Percentiles rank a stretch among this genome's conserved stretches.
Conservation (phyloP, 2,888 invertebrate genomes). For the Linnaemya vulpina region DNA sequence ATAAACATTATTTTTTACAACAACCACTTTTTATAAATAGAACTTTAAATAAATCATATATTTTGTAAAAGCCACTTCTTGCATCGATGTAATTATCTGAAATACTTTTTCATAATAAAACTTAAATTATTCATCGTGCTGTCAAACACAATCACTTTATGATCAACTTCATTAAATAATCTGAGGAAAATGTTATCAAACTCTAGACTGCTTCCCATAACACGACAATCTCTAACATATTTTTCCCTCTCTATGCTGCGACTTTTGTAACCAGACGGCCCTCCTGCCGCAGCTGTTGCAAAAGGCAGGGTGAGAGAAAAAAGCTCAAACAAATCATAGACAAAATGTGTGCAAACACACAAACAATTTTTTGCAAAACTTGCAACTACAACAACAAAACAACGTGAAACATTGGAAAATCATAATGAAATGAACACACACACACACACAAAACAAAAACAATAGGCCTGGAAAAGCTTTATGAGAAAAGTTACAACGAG, state of each 20-base stretch:
- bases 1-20: too few species aligned
- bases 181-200: background rate
- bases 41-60: too few species aligned
- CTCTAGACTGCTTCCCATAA: background rate
- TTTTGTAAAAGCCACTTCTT: too few species aligned
- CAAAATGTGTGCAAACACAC: background rate
- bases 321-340: conserved; percentile 28
- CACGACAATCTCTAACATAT: background rate
- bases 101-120: too few species aligned
- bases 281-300: conserved; percentile 18
- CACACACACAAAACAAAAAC: background rate
- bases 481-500: conserved; percentile 35
- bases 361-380: conserved; percentile 34
- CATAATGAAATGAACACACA: background rate
- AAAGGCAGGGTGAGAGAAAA: conserved; percentile 6
- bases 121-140: background rate
- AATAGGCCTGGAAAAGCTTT: conserved; percentile 40
- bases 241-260: background rate
- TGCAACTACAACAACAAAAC: background rate
- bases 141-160: conserved; percentile 2
- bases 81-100: too few species aligned
- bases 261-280: background rate
- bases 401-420: conserved; percentile 3
- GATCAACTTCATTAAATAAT: conserved; percentile 22
- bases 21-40: too few species aligned